A percentile compares a stretch with the other conserved stretches of the same genome.
These are phyloP conservation scores for Myxocyprinus asiaticus DNA, from an alignment of 2,113 vertebrate genomes.

Conservation along the genomic window DNA sequence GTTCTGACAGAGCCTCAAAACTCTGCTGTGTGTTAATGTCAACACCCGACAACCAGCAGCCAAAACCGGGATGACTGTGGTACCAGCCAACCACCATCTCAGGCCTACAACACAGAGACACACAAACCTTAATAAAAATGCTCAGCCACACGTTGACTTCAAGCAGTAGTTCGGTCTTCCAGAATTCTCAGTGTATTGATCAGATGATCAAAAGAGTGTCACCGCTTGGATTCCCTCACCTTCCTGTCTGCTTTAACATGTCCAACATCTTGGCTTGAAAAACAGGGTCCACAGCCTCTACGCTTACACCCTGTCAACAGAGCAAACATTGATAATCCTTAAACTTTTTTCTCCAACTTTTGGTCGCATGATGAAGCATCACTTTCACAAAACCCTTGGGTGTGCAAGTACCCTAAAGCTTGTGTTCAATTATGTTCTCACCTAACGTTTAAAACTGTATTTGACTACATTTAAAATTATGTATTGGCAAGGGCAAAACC, in stretches of 20 bases:
- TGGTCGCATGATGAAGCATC: too few relatives aligned
- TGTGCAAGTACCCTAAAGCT: too few relatives aligned
- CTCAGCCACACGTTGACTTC: background rate
- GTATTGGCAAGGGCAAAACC: too few relatives aligned
- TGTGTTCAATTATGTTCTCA: too few relatives aligned
- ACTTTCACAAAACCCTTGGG: too few relatives aligned
- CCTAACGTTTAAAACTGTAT: too few relatives aligned
- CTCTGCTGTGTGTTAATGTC: conserved; percentile 99
- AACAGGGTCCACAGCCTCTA: conserved; percentile 95
- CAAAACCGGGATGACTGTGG: conserved; percentile 98
- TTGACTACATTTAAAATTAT: too few relatives aligned
- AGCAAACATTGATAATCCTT: conserved; percentile 28
- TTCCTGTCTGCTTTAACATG: conserved; percentile 97
- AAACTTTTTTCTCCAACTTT: too few relatives aligned
- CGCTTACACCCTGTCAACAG: conserved; percentile 87
- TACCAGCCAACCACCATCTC: conserved; percentile 99
- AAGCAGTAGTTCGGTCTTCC: background rate
- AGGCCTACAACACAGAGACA: conserved; percentile 79
- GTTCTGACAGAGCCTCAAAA: conserved; percentile 95
- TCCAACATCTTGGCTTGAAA: conserved; percentile 99
- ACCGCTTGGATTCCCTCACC: conserved; percentile 71
- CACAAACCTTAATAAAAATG: background rate
- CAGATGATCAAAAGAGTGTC: background rate
- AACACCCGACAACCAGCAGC: conserved; percentile 96
- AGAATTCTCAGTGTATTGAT: background rate